Base-by-base conservation (phyloP, 2,888 invertebrate genomes). In the Toxonevra muliebris region DNA sequence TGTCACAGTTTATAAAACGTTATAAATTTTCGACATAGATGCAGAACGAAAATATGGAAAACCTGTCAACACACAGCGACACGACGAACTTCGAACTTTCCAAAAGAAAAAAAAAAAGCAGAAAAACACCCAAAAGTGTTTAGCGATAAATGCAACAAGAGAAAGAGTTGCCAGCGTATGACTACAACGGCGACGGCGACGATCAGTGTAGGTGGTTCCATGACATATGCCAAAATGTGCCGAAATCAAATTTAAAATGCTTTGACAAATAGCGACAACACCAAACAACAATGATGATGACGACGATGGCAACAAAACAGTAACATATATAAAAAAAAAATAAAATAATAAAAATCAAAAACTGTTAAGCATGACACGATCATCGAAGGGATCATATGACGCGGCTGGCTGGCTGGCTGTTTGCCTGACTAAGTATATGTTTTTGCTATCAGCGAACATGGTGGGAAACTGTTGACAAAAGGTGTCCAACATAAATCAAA, bases 241-340 rank as follows among this genome's bases (percentile, higher is more conserved):
- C 73, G 73, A 80, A 78, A 79, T 78, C 63, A 64, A 68, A 76
- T 76, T 77, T 76, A 74, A 80, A 80, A 77, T 79, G 79, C 80
- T 80, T 79, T 80, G 80, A 78, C 80, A 80, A 58, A 63, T 61
- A 61, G 72, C 71, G 70, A 52, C 52, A 20, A 13, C 50, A 40
- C 58, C 4, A 12, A 19, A n/a, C n/a, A 13, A 15, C 54, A 13
- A 13, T 30, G 60, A 7, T 48, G 60, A 45, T 20, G 53, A 17
- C 19, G 65, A n/a, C 54, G 45, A 15, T 42, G 43, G 40, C 40
- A 53, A 43, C 30, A 30, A 30, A 2, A 30, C 30, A 30, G 30
- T 30, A 30, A 30, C 30, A 7, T 30, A 7, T 30, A 2, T 30
- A 30, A 30, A 30, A 7, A 30, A 7, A 30, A 30, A 30, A 30